Conservation (phyloP, 37 sponge, comb jelly and placozoan species). For the Chondrosia reniformis region DNA sequence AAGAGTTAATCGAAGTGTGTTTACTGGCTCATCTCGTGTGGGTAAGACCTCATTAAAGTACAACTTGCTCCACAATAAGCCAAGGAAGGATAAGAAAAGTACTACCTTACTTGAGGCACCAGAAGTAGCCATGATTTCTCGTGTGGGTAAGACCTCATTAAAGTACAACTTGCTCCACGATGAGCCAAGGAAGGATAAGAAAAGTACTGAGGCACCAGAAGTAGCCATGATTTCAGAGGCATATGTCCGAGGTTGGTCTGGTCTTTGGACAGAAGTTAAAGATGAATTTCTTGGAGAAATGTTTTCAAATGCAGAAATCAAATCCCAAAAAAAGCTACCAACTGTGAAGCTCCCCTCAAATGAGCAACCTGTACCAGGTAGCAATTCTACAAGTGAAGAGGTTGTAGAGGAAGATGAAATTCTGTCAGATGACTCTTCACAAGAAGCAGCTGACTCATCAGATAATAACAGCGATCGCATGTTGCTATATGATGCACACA, state of each 20-base stretch:
- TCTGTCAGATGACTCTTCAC: not conserved
- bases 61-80: not conserved
- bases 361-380: too few relatives aligned
- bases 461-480: not conserved
- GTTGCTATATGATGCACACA: not conserved
- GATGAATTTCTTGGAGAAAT: too few relatives aligned
- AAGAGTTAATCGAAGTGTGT: not conserved
- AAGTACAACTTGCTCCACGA: not conserved
- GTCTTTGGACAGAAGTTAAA: too few relatives aligned
- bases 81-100: not conserved
- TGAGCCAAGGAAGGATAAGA: not conserved
- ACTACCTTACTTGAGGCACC: slow-evolving; percentile 1
- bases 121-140: not conserved
- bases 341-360: too few relatives aligned
- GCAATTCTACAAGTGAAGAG: too few relatives aligned
- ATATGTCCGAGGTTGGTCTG: too few relatives aligned
- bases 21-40: not conserved
- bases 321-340: too few relatives aligned
- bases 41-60: not conserved
- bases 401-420: not conserved
- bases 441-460: not conserved
- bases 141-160: not conserved
- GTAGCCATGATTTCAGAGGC: too few relatives aligned
- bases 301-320: too few relatives aligned
- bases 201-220: slow-evolving; percentile 3